Base-by-base conservation (phyloP, 1,140 invertebrate species). In the Aphaenogaster rudis region DNA sequence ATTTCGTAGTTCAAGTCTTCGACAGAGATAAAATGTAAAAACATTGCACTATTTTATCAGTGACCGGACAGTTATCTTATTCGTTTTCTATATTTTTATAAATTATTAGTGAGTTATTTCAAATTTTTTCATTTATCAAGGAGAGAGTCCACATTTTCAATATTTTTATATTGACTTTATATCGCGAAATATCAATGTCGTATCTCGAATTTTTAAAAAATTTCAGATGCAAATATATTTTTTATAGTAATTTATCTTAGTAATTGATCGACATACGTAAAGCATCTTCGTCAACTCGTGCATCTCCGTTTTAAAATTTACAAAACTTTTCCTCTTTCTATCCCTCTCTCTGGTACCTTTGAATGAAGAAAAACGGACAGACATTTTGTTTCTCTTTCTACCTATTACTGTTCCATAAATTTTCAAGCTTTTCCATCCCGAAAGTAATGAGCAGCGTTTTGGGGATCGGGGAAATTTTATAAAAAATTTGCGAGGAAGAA, bases 21-120 rank as follows among this genome's bases (percentile, higher is more conserved):
- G 59, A 45, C 42, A 17, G 59, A 64, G 76, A 63, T 78, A 78
- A 78, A 69, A 33, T 50, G 66, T 50, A 69, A 69, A 78, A 78
- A 42, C 42, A 45, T n/a, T n/a, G 57, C 28, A 48, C 5, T 78
- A 63, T 63, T 78, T 77, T 77, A 76, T 42, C 54, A 42, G 42
- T 7, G 42, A 15, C 9, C 17, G 11, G 42, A 45, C n/a, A 39
- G 28, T 64, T 64, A 48, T 78, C 2, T 59, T 59, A 59, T 64
- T 63, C 57, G 15, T 63, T 48, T 63, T 59, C 39, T 42, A 45
- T 78, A 4, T 21, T 50, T 50, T 61, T 17, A 66, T 66, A 66
- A 79, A 79, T 63, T 33, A 66, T 48, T 36, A 66, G 11, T 36
- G 17, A 33, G 15, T 15, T 63, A 45, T 77, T 77, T 59, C 0